Conservation (phyloP, 2,888 invertebrate species). For the Meliscaeva auricollis region DNA sequence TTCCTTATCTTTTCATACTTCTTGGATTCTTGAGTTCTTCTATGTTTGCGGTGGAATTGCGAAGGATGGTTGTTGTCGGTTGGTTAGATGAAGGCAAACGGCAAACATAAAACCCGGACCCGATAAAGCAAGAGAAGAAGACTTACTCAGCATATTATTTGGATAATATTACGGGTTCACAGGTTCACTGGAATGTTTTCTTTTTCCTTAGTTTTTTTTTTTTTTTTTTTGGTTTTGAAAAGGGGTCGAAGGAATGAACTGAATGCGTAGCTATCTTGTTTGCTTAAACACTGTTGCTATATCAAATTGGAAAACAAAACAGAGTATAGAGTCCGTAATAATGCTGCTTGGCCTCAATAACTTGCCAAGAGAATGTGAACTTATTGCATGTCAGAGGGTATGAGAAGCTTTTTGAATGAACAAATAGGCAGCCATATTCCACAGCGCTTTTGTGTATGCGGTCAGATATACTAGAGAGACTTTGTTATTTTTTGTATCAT, state of each 20-base stretch:
- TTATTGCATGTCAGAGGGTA: constrained; percentile 26
- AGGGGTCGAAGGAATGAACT: not conserved
- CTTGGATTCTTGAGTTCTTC: constrained; percentile 22
- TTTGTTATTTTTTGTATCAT: not conserved
- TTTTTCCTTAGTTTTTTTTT: not conserved
- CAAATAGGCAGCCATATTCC: not conserved
- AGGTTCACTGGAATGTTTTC: constrained; percentile 64
- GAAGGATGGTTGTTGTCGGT: not conserved
- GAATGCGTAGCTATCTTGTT: not conserved
- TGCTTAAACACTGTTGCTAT: constrained; percentile 10
- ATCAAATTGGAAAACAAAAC: constrained; percentile 12
- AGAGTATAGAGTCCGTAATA: constrained; percentile 33
- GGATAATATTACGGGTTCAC: constrained; percentile 70
- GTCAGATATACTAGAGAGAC: not conserved
- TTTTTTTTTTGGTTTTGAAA: not conserved
- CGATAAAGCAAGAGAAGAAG: constrained; percentile 21
- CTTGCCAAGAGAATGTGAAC: constrained; percentile 15
- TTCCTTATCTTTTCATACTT: constrained; percentile 47
- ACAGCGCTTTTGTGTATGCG: not conserved
- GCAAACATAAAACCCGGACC: constrained; percentile 4
- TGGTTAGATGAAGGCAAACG: not conserved
- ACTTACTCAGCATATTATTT: constrained; percentile 67
- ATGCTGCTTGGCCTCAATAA: constrained; percentile 28
- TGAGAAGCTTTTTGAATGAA: constrained; percentile 16
- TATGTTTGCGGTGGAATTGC: not conserved